phyloP scores from a whole-genome alignment of 1,140 invertebrate species.

The Coenobita brevimanus region DNA sequence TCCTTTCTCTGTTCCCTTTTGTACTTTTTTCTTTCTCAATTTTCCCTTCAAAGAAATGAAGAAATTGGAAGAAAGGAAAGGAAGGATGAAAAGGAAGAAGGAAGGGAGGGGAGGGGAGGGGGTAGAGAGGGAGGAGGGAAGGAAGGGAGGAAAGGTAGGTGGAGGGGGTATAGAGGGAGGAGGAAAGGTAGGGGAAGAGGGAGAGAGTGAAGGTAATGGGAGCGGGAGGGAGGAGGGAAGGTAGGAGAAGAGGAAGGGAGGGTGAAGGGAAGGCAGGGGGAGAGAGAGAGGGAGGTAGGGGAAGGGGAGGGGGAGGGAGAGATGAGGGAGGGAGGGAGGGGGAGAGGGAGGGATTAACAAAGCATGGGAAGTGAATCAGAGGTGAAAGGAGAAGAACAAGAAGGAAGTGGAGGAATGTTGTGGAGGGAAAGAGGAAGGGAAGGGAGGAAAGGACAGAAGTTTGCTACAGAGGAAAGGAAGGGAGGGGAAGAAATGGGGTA shows the following conservation, averaged over 20 bases:
- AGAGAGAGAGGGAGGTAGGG: background rate
- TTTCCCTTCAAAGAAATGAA: background rate
- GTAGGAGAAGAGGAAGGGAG: no score
- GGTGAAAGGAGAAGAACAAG: background rate
- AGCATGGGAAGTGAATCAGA: background rate
- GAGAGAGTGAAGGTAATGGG: slow-evolving; percentile 5
- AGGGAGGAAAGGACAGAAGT: background rate
- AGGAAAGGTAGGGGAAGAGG: background rate
- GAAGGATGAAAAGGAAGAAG: background rate
- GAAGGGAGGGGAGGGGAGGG: background rate
- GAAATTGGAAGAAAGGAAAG: background rate
- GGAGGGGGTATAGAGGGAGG: no score
- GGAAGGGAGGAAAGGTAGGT: no score
- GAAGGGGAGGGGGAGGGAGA: background rate
- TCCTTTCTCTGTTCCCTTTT: background rate
- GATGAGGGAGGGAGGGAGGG: background rate
- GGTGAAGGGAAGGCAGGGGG: no score
- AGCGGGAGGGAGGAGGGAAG: no score
- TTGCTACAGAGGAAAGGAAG: no score
- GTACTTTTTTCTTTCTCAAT: background rate
- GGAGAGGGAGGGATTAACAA: background rate
- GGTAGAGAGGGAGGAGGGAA: no score
- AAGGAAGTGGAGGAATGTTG: no score
- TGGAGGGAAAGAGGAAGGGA: background rate
- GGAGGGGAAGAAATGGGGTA: background rate